Percentiles rank a stretch among this genome's conserved stretches.
phyloP scores from a whole-genome alignment of 2,888 invertebrate species.

The Lobophora halterata region DNA sequence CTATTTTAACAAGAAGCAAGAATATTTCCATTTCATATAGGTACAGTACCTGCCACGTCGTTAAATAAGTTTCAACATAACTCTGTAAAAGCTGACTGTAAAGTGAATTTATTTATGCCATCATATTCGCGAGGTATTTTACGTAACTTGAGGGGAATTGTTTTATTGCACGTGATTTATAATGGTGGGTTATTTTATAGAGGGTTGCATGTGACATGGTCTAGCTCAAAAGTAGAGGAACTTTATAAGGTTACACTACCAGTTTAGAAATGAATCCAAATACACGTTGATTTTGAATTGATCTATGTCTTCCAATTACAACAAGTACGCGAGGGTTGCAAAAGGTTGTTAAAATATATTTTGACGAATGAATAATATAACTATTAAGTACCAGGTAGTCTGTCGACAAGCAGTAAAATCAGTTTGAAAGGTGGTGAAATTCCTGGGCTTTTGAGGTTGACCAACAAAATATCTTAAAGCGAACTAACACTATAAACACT shows the following conservation, averaged over 20 bases:
- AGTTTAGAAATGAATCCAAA: neutral
- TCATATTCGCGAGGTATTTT: constrained; percentile 15
- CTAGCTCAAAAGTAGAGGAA: constrained; percentile 9
- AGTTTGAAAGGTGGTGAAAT: too few relatives aligned
- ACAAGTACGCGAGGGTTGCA: too few relatives aligned
- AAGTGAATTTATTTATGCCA: constrained; percentile 18
- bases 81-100: constrained; percentile 1
- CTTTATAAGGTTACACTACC: constrained; percentile 3
- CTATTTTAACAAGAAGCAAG: constrained; percentile 20
- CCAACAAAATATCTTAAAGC: too few relatives aligned
- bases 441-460: too few relatives aligned
- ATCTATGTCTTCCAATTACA: too few relatives aligned
- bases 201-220: constrained; percentile 38
- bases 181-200: constrained; percentile 32
- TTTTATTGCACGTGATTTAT: constrained; percentile 49
- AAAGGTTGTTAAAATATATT: too few relatives aligned
- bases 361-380: too few relatives aligned
- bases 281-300: too few relatives aligned
- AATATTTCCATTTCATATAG: constrained; percentile 8
- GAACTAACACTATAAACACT: too few relatives aligned
- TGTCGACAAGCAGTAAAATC: too few relatives aligned
- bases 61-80: constrained; percentile 16
- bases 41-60: neutral
- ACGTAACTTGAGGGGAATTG: constrained; percentile 30
- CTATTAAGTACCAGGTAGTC: too few relatives aligned